A percentile compares a stretch with the other conserved stretches of the same genome.
Conservation (phyloP, 2,113 vertebrate genomes). For the Gracilinanus agilis region DNA sequence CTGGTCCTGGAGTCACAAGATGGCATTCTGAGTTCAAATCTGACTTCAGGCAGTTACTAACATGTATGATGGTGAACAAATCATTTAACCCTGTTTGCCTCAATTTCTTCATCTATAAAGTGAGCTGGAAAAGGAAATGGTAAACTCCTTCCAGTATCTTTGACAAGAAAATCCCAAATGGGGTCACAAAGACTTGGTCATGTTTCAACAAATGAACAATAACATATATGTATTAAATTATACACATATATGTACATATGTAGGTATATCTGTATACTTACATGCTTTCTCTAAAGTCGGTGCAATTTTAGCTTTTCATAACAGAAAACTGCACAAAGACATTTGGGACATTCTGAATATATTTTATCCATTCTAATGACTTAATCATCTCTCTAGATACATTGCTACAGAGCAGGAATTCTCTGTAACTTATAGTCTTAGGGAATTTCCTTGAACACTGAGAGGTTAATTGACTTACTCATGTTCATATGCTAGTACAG, state of each 20-base stretch:
- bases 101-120: background rate
- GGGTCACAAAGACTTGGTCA: background rate
- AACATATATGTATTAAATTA: background rate
- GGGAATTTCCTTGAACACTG: background rate
- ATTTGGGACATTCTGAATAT: no score
- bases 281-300: background rate
- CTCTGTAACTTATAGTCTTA: background rate
- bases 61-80: background rate
- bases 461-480: background rate
- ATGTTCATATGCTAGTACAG: background rate
- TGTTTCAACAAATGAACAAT: background rate
- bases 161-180: background rate
- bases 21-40: background rate
- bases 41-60: background rate
- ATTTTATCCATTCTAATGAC: no score
- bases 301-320: no score
- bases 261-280: background rate
- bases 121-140: background rate
- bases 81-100: background rate
- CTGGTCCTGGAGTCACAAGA: background rate
- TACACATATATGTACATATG: background rate
- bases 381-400: background rate
- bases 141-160: background rate
- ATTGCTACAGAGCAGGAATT: background rate
- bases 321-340: no score